Evolutionary conservation across 1,140 invertebrate genomes (phyloP), one percentile per base, ranked within the genome.

Genomic region (Drosophila sproati): DNA sequence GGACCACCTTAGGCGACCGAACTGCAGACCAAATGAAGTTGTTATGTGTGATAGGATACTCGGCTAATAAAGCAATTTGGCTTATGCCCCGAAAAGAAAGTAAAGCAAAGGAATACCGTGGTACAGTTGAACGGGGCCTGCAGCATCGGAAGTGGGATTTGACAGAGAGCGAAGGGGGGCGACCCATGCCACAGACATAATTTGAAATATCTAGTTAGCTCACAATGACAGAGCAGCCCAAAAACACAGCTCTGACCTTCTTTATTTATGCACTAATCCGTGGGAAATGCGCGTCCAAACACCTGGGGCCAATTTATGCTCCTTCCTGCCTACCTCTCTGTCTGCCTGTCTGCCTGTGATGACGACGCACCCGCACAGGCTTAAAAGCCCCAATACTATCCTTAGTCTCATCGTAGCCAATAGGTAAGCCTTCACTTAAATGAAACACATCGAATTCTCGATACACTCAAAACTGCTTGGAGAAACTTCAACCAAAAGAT

Each of bases 181-280:
- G 55, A 82, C 72, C 73, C 63, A 63, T 48, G 76, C 71, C 76
- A 20, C 20, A n/a, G 39, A 73, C 47, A 79, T 47, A 41, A 69
- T 80, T 81, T 82, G 76, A 77, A 82, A 82, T 87, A 88, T 74
- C 83, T 87, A 87, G 83, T 87, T 87, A 87, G 64, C 74, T 83
- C 51, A 34, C 48, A 45, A 63, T 62, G 63, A 75, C 64, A 52
- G 35, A 28, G 52, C 41, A 50, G 69, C 37, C 52, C 51, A 51
- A 41, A 52, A 60, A 47, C 48, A 61, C 29, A 71, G 73, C 85
- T 64, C 77, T 87, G 83, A 87, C 83, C 83, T 88, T 86, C 79
- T 87, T 87, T 87, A 87, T 87, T 87, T 87, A 87, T 87, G 83
- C 83, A 77, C 83, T 88, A 87, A 83, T 87, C 83, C 83, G 83